A percentile compares a stretch with the other conserved stretches of the same genome.
These are phyloP conservation scores for Porites cylindrica DNA, from an alignment of 92 coral and sea anemone genomes.

Conservation along the genomic window DNA sequence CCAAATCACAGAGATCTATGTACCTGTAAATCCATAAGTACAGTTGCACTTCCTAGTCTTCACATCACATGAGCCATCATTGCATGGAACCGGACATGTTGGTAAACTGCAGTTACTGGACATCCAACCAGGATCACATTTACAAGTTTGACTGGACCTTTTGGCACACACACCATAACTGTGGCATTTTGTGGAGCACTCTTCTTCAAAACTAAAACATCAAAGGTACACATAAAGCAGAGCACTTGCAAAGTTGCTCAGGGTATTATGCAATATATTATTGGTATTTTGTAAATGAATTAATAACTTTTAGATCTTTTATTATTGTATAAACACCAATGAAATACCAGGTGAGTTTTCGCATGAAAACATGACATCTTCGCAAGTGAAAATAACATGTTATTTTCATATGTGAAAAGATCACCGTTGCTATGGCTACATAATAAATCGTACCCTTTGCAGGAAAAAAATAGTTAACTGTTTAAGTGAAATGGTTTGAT, in stretches of 20 bases:
- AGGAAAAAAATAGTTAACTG: too few species aligned
- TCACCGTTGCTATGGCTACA: too few species aligned
- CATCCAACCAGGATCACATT: conserved; percentile 85
- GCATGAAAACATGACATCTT: too few species aligned
- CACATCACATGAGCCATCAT: conserved; percentile 72
- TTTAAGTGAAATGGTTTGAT: too few species aligned
- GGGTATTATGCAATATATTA: too few species aligned
- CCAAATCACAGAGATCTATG: background rate
- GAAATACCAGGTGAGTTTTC: too few species aligned
- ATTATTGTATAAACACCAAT: too few species aligned
- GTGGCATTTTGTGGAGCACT: conserved; percentile 61
- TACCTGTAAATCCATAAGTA: conserved; percentile 73
- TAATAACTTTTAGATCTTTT: too few species aligned
- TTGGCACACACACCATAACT: conserved; percentile 63
- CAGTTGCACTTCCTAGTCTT: conserved; percentile 75
- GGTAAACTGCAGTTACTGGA: conserved; percentile 70
- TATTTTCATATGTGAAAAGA: too few species aligned
- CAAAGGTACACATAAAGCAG: background rate
- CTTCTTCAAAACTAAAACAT: conserved; percentile 56
- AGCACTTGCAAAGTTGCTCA: background rate
- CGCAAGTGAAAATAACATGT: too few species aligned
- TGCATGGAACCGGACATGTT: conserved; percentile 68
- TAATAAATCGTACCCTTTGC: too few species aligned
- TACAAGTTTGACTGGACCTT: conserved; percentile 54
- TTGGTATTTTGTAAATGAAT: too few species aligned